Conservation (phyloP, 1,140 invertebrate genomes). For the Brachionus rotundiformis region DNA sequence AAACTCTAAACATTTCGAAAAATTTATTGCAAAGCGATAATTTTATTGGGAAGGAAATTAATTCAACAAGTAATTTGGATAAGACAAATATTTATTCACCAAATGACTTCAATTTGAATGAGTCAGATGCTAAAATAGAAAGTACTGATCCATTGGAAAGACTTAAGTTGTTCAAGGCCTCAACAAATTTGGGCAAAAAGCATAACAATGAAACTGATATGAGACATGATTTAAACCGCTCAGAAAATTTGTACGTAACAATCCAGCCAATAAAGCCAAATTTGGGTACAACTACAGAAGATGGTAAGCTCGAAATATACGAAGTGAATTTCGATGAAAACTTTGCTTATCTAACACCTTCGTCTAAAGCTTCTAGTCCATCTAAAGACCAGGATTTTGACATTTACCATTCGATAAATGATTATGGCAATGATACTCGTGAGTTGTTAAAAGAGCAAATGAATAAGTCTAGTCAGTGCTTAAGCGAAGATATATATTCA, state of each 20-base stretch:
- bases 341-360: constrained; percentile 29
- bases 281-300: background rate
- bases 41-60: background rate
- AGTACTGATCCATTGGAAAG: background rate
- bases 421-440: constrained; percentile 21
- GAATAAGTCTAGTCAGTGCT: constrained; percentile 17
- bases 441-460: background rate
- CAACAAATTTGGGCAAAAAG: background rate
- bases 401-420: constrained; percentile 40
- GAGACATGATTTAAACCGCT: constrained; percentile 10
- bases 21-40: background rate
- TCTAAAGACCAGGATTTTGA: background rate
- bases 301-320: constrained; percentile 41
- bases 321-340: constrained; percentile 44
- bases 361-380: background rate
- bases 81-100: background rate
- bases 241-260: constrained; percentile 39
- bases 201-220: background rate
- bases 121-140: background rate
- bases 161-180: constrained; percentile 16
- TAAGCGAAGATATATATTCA: constrained; percentile 13
- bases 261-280: background rate
- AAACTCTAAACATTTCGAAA: constrained; percentile 1
- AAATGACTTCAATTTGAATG: constrained; percentile 36
- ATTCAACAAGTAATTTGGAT: constrained; percentile 21